Evolutionary conservation across 1,140 invertebrate genomes (phyloP).

Genomic region (Paramacrobiotus metropolitanus): DNA sequence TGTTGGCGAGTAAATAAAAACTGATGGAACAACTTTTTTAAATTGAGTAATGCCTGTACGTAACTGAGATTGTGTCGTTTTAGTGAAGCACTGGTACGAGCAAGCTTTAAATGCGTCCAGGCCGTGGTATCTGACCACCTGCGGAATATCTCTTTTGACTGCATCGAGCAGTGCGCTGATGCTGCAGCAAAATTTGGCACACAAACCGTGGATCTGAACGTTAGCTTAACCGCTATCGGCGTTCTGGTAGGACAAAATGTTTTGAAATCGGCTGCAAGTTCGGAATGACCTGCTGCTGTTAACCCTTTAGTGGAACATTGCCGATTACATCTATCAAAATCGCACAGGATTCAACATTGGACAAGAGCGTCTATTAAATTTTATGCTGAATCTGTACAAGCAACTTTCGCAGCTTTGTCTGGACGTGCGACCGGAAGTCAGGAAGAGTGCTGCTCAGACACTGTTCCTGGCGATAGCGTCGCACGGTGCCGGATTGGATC

Average conservation of each 20-base stretch:
- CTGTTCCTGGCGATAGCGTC: conserved; percentile 89
- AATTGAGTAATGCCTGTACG: no score
- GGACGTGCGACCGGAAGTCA: conserved; percentile 72
- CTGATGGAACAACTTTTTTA: no score
- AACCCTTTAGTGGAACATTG: conserved; percentile 70
- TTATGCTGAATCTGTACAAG: conserved; percentile 19
- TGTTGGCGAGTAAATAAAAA: not conserved
- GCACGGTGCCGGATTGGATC: conserved; percentile 63
- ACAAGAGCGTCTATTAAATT: not conserved
- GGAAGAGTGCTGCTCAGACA: conserved; percentile 94
- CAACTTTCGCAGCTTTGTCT: conserved; percentile 60
- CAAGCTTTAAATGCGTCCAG: conserved; percentile 85
- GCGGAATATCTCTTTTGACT: conserved; percentile 57
- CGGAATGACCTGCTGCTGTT: conserved; percentile 2
- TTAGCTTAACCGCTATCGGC: conserved; percentile 88
- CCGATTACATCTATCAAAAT: conserved; percentile 87
- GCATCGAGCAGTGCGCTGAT: conserved; percentile 69
- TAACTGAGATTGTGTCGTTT: conserved; percentile 11
- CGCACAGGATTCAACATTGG: conserved; percentile 48
- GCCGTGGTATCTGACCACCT: conserved; percentile 88
- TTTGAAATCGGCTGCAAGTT: conserved; percentile 8
- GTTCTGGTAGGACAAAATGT: conserved; percentile 49
- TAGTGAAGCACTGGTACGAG: conserved; percentile 63
- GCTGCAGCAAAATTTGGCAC: conserved; percentile 84
- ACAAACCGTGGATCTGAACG: conserved; percentile 89